phyloP scores from a whole-genome alignment of 2,113 vertebrate species.

The Clarias macrocephalus region DNA sequence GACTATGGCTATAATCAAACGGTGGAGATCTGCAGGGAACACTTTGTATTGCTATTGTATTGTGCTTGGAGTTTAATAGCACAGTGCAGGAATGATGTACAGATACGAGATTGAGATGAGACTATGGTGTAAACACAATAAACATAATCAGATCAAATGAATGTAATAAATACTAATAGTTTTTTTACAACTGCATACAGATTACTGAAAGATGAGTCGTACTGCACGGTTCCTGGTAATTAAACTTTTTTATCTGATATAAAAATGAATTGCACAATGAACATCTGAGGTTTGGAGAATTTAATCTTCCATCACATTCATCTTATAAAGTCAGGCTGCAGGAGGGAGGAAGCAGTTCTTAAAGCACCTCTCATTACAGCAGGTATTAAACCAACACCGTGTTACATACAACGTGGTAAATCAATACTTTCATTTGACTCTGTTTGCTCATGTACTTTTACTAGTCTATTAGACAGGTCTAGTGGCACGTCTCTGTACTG shows the following conservation, averaged over 20 bases:
- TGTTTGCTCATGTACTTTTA: not conserved
- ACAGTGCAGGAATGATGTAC: not conserved
- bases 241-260: constrained; percentile 9
- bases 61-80: not conserved
- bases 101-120: not conserved
- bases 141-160: not conserved
- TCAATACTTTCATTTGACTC: not conserved
- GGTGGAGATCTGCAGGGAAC: not conserved
- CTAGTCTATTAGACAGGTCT: not conserved
- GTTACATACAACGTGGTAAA: not conserved
- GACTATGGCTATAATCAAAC: not conserved
- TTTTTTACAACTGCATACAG: not conserved
- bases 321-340: not conserved
- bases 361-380: not conserved
- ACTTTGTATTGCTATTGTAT: not conserved
- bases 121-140: not conserved
- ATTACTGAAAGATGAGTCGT: not conserved
- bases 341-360: not conserved
- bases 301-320: not conserved
- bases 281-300: not conserved
- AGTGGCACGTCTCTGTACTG: not conserved
- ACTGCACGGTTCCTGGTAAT: not conserved
- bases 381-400: not conserved
- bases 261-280: not conserved
- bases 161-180: not conserved